These are phyloP conservation scores for Nothoprocta pentlandii DNA, from an alignment of 2,113 vertebrate genomes.

Conservation along the genomic window DNA sequence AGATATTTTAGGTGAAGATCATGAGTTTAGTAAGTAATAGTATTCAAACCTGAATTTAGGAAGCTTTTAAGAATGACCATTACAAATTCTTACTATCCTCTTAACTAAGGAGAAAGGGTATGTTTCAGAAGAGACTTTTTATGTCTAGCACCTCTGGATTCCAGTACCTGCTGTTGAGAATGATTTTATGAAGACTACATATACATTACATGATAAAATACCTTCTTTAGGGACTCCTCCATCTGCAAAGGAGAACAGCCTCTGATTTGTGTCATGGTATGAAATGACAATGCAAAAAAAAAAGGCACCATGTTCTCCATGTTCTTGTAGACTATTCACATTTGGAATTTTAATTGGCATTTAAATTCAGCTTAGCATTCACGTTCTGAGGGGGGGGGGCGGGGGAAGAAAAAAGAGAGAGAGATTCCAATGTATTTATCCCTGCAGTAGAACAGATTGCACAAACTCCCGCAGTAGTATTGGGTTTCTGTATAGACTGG, in stretches of 20 bases:
- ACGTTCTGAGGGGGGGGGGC: not conserved
- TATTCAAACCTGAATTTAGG: slow-evolving; percentile 16
- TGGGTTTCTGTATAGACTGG: not conserved
- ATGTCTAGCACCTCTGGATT: not conserved
- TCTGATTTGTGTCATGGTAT: not conserved
- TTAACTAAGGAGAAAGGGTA: not conserved
- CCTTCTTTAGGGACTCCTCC: not conserved
- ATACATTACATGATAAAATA: not conserved
- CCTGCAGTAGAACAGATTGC: not conserved
- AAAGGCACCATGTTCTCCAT: not conserved
- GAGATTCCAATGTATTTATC: not conserved
- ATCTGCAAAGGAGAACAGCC: not conserved
- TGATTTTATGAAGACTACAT: not conserved
- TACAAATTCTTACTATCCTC: not conserved
- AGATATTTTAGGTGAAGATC: not conserved
- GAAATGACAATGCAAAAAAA: not conserved
- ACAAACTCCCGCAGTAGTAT: not conserved
- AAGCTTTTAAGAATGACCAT: not conserved
- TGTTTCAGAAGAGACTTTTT: not conserved
- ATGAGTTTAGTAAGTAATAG: not conserved
- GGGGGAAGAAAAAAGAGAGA: not conserved
- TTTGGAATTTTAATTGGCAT: not conserved
- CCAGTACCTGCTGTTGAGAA: not conserved
- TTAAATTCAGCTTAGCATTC: not conserved
- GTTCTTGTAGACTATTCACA: not conserved